phyloP scores from a whole-genome alignment of 2,797 vertebrate genomes.

The Xenopus petersii region DNA sequence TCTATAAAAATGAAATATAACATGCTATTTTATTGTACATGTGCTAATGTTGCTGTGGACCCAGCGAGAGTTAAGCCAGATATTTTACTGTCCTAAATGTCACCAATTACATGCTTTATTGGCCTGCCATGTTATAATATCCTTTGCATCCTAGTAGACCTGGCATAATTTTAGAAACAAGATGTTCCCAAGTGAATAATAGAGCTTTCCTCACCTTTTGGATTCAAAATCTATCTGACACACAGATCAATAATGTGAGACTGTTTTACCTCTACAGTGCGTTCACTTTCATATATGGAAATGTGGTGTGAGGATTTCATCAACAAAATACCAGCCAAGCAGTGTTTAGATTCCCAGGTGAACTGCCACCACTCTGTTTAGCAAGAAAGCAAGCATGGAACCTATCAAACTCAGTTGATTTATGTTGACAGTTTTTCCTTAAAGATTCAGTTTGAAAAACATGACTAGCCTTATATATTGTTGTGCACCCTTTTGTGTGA shows the following conservation, averaged over 20 bases:
- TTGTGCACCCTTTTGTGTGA: background rate
- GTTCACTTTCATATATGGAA: constrained; percentile 35
- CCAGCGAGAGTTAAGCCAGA: background rate
- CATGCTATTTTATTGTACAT: too few species aligned
- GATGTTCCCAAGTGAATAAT: background rate
- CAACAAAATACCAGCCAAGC: constrained; percentile 34
- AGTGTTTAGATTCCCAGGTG: constrained; percentile 23
- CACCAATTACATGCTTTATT: background rate
- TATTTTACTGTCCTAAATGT: background rate
- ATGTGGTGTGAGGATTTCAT: constrained; percentile 13
- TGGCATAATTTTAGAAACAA: background rate
- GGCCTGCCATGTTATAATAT: background rate
- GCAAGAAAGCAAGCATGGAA: constrained; percentile 3
- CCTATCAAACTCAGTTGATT: background rate
- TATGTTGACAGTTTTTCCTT: background rate
- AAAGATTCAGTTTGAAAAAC: background rate
- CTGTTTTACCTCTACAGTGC: constrained; percentile 5
- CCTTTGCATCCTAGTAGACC: background rate
- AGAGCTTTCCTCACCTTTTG: constrained; percentile 2
- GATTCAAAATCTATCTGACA: constrained; percentile 14
- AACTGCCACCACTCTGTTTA: background rate
- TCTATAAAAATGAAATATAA: too few species aligned
- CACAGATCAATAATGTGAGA: background rate
- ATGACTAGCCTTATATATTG: background rate
- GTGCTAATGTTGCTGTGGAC: too few species aligned